Conservation (phyloP, 2,113 vertebrate genomes). For the Talpa occidentalis region DNA sequence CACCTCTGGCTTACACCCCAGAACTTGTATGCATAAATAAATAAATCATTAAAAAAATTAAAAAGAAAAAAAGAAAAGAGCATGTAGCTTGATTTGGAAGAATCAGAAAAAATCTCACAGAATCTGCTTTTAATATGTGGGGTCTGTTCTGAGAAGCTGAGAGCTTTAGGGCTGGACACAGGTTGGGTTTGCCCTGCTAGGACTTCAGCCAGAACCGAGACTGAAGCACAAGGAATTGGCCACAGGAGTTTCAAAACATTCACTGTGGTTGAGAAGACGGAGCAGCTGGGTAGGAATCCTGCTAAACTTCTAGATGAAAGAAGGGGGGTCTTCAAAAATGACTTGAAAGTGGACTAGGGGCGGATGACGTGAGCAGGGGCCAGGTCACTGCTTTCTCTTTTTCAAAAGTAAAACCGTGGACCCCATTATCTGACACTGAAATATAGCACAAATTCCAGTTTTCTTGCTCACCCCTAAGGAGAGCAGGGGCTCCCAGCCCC, state of each 20-base stretch:
- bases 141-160: neutral
- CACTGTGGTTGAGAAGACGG: neutral
- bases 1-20: no score
- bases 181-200: fast-evolving
- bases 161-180: fast-evolving
- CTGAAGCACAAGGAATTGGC: neutral
- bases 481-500: neutral
- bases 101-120: neutral
- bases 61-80: no score
- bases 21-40: no score
- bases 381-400: neutral
- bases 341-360: neutral
- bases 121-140: neutral
- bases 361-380: neutral
- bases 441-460: neutral
- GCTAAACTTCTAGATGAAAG: neutral
- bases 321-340: neutral
- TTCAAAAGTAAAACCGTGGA: neutral
- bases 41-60: no score
- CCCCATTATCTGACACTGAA: neutral
- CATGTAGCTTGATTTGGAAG: neutral
- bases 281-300: neutral
- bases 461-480: neutral
- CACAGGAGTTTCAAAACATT: neutral
- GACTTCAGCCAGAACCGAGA: fast-evolving